A percentile compares a stretch with the other conserved stretches of the same genome.
These are phyloP conservation scores for Sinocyclocheilus rhinocerous DNA, from an alignment of 2,113 vertebrate genomes.

Conservation along the genomic window DNA sequence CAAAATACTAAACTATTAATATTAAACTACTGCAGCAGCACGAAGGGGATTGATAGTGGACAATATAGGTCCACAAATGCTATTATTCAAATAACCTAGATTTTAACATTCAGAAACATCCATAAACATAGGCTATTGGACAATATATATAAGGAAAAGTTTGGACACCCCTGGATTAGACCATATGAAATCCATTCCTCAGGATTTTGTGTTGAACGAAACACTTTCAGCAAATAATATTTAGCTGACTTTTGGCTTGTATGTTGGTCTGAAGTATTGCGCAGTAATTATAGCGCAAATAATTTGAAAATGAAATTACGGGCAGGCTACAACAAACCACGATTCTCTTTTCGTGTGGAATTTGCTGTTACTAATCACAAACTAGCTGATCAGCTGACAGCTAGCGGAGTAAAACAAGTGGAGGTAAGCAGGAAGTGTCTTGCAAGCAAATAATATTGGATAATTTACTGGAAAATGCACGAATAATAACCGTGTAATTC, in stretches of 20 bases:
- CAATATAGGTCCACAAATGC: background rate
- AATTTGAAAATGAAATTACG: background rate
- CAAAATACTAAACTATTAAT: constrained; percentile 7
- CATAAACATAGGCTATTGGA: too few species aligned
- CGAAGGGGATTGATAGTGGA: background rate
- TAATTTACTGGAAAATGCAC: background rate
- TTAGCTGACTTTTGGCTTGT: background rate
- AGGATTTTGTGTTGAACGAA: background rate
- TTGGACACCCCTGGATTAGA: too few species aligned
- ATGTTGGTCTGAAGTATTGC: background rate
- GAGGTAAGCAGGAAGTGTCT: constrained; percentile 24
- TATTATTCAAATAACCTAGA: too few species aligned
- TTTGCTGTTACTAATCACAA: background rate
- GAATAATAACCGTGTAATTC: background rate
- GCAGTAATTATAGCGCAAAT: background rate
- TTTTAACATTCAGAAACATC: too few species aligned
- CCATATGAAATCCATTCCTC: background rate
- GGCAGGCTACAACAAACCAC: background rate
- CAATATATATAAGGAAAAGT: too few species aligned
- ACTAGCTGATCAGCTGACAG: constrained; percentile 20
- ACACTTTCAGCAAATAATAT: constrained; percentile 8
- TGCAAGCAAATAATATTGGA: background rate
- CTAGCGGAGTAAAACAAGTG: background rate
- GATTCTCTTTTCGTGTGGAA: background rate
- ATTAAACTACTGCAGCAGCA: background rate